phyloP scores from a whole-genome alignment of 2,888 invertebrate genomes.

The Helobdella robusta region DNA sequence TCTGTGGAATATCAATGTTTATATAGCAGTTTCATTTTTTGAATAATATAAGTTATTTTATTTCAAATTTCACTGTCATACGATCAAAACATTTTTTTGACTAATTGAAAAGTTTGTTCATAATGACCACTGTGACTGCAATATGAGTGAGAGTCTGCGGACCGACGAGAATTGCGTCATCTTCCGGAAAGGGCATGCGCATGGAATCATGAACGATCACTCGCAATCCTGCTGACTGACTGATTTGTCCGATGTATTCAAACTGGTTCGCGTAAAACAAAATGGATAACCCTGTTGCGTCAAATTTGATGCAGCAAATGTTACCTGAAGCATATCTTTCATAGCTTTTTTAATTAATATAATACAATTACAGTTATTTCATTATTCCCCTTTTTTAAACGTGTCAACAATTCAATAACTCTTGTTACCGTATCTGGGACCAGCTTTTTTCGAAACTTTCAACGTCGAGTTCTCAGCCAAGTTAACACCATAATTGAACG shows the following conservation, averaged over 20 bases:
- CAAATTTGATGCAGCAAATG: too few species aligned
- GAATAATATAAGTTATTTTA: too few species aligned
- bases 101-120: too few species aligned
- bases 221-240: slow-evolving; percentile 32
- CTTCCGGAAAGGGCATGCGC: slow-evolving; percentile 33
- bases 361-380: too few species aligned
- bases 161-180: slow-evolving; percentile 30
- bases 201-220: slow-evolving; percentile 32
- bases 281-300: slow-evolving; percentile 29
- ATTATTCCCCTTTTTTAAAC: too few species aligned
- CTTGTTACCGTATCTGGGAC: slow-evolving; percentile 27
- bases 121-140: slow-evolving; percentile 18
- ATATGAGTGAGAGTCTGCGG: slow-evolving; percentile 21
- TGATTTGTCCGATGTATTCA: slow-evolving; percentile 29
- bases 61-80: too few species aligned
- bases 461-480: background rate
- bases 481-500: slow-evolving; percentile 28
- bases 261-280: slow-evolving; percentile 32
- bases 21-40: too few species aligned
- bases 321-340: too few species aligned
- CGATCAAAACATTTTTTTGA: too few species aligned
- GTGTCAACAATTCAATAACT: too few species aligned
- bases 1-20: too few species aligned
- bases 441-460: slow-evolving; percentile 14
- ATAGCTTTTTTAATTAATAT: too few species aligned